Evolutionary conservation across 2,113 vertebrate genomes (phyloP), one percentile per base, ranked within the genome.

Genomic region (Tympanuchus pallidicinctus): DNA sequence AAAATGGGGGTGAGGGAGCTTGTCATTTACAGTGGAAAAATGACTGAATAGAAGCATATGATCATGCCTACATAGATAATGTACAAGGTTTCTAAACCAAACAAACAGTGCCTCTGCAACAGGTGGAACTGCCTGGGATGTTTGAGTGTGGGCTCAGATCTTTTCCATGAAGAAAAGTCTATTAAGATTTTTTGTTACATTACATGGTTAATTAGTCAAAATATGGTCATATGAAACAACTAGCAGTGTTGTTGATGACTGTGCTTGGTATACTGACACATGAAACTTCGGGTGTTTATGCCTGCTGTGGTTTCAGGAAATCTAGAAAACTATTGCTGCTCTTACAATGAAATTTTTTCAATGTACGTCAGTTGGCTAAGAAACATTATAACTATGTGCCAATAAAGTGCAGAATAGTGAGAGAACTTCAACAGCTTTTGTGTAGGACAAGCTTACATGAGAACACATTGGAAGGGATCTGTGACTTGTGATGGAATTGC

Each of bases 171-270:
- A 25, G 8, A 43, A 77, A 86, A 69, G 16, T 8, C 48, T 82
- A 80, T 34, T 10, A 60, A 56, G 18, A 7, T 2, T 5, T 67
- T 90, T 88, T 57, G 25, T 54, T 28, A 32, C 30, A 27, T 38
- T 78, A 9, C 11, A 22, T 11, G 36, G 22, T 47, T 32, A 5
- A 59, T 74, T 57, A 57, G 67, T 43, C 11, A 25, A 32, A 28
- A 0, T 2, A n/a, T 32, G 21, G 6, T 54, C 10, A 11, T 59
- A 67, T 10, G 43, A 8, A 2, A 70, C n/a, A 4, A 14, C 20
- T 6, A 11, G 24, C 28, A 32, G 54, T 56, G 7, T 70, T 71
- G 50, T 74, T 74, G 61, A 63, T 56, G 28, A 60, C 2, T 8
- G 8, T 20, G 8, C 17, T 85, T 24, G 17, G 9, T 50, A 27